These are phyloP conservation scores for Dasypolia templi DNA, from an alignment of 2,888 invertebrate species.

Conservation along the genomic window DNA sequence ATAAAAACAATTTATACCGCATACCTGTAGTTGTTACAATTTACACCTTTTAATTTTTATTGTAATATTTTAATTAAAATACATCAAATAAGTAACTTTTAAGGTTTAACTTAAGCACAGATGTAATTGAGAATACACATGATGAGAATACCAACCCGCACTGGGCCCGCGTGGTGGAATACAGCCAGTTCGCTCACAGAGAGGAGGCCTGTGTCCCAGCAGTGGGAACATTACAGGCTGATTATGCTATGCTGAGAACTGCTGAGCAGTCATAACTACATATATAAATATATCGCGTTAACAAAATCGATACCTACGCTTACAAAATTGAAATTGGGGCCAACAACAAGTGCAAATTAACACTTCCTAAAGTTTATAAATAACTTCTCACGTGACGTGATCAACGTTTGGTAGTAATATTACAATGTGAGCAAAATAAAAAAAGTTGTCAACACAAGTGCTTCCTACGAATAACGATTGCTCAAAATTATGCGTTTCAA, in stretches of 20 bases:
- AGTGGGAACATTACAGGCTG: too few species aligned
- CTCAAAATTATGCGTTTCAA: slow-evolving; percentile 1
- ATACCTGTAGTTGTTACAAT: neutral
- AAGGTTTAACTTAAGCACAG: neutral
- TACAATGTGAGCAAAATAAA: neutral
- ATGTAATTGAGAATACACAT: neutral
- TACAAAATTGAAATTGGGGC: neutral
- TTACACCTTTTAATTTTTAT: too few species aligned
- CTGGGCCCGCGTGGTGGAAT: too few species aligned
- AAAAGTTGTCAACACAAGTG: neutral
- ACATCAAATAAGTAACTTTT: too few species aligned
- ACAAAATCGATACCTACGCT: neutral
- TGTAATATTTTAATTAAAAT: too few species aligned
- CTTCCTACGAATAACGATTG: slow-evolving; percentile 6
- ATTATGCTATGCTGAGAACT: neutral
- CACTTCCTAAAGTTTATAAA: neutral
- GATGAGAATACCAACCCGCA: too few species aligned
- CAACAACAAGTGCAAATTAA: neutral
- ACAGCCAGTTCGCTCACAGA: too few species aligned
- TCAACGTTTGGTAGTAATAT: neutral
- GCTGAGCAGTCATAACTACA: neutral
- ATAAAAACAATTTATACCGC: neutral
- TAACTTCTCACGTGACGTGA: neutral
- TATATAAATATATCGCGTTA: neutral
- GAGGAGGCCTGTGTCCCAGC: too few species aligned